Evolutionary conservation across 1,140 invertebrate genomes (phyloP).

Genomic region (Steinernema khuongi): DNA sequence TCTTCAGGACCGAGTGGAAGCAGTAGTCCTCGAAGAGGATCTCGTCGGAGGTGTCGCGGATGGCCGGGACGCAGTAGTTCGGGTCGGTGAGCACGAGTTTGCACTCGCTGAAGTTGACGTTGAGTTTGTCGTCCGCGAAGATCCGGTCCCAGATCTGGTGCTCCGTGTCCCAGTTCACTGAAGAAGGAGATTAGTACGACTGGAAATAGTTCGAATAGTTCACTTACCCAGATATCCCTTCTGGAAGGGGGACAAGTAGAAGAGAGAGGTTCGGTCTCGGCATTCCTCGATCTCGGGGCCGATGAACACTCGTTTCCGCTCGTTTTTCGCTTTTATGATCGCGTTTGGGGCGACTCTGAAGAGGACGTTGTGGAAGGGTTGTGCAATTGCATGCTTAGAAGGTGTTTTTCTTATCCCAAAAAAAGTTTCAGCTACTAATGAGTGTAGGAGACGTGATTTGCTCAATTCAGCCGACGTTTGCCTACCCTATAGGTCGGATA

Average conservation of each 20-base stretch:
- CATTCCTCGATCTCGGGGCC: conserved; percentile 89
- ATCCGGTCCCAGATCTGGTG: conserved; percentile 93
- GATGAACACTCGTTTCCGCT: conserved; percentile 82
- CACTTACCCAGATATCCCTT: conserved; percentile 65
- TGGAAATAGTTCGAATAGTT: background rate
- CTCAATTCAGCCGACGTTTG: background rate
- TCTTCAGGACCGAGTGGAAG: conserved; percentile 71
- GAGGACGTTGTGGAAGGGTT: background rate
- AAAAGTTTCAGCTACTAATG: background rate
- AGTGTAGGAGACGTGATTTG: background rate
- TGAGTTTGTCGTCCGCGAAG: conserved; percentile 80
- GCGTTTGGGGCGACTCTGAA: conserved; percentile 75
- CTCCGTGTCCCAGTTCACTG: conserved; percentile 89
- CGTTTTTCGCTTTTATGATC: conserved; percentile 95
- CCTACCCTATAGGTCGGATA: background rate
- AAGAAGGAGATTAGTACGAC: conserved; percentile 67
- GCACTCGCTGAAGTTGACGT: conserved; percentile 68
- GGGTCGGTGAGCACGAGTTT: conserved; percentile 84
- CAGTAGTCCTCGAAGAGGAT: conserved; percentile 97
- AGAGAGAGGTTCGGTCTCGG: conserved; percentile 85
- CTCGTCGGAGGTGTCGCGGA: conserved; percentile 87
- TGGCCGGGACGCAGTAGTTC: conserved; percentile 82
- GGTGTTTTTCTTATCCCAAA: background rate
- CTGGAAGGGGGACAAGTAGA: conserved; percentile 86
- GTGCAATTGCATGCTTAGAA: background rate